A percentile compares a stretch with the other conserved stretches of the same genome.
phyloP scores from a whole-genome alignment of 2,113 vertebrate species.

The Naja naja region DNA sequence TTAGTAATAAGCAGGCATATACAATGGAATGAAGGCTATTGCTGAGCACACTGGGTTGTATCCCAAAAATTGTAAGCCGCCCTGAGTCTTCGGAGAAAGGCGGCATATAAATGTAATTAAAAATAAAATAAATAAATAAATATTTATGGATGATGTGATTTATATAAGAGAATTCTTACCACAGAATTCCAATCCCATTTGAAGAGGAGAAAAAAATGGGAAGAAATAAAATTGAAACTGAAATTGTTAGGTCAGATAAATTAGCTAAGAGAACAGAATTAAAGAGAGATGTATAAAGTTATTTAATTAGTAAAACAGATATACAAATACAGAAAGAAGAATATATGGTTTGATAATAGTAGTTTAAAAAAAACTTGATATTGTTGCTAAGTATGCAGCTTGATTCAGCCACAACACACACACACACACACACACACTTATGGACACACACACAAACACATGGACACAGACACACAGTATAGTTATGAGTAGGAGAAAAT shows the following conservation, averaged over 20 bases:
- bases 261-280: not conserved
- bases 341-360: not conserved
- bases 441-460: too few species aligned
- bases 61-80: too few species aligned
- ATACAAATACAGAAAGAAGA: not conserved
- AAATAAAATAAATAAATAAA: too few species aligned
- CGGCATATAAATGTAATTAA: too few species aligned
- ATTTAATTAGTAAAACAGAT: not conserved
- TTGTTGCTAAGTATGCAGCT: not conserved
- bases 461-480: not conserved
- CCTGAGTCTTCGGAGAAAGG: too few species aligned
- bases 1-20: too few species aligned
- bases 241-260: not conserved
- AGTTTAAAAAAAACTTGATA: not conserved
- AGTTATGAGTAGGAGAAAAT: not conserved
- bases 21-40: too few species aligned
- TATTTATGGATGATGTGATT: not conserved
- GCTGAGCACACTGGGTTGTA: too few species aligned
- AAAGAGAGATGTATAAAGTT: not conserved
- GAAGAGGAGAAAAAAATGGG: not conserved
- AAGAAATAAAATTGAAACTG: not conserved
- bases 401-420: too few species aligned
- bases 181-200: not conserved
- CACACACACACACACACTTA: too few species aligned
- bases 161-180: not conserved